Base-by-base conservation (phyloP, 1,140 invertebrate genomes). In the Hyles vespertilio region DNA sequence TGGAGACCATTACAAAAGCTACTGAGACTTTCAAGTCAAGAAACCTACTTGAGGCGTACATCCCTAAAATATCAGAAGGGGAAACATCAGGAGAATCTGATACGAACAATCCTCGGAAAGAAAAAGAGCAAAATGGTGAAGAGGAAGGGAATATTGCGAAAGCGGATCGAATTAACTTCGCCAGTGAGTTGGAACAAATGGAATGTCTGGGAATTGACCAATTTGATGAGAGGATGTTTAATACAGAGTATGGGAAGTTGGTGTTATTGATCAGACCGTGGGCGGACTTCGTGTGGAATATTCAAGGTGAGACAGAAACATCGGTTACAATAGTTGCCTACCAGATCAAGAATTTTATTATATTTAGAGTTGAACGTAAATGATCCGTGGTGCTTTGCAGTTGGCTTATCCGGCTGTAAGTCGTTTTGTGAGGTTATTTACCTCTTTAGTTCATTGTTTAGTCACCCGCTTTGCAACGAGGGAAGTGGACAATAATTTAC, bases 201-300 rank as follows among this genome's bases (percentile, higher is more conserved):
- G 67, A 78, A 47, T 83, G 80, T 65, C 58, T 87, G 22, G 65
- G 81, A 55, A 43, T 80, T 2, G 66, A 63, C 49, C 9, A 32
- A 0, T 88, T 88, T 56, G 69, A 65, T n/a, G 74, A 85, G 3
- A 57, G 54, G 3, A 86, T 88, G 85, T 88, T 86, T 63, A 22
- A 75, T 10, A 83, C 71, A n/a, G 8, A 46, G 3, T 85, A 72
- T 64, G 85, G 85, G 4, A 71, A 59, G 57, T 59, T 88, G 64
- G 81, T 84, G 3, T 54, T 88, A 6, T 45, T 88, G 22, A 70
- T 88, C 33, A 55, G 83, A 44, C 77, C 82, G 0, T 87, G 85
- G 84, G 67, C 74, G 3, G 56, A 54, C 5, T 81, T 78, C 56
- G 56, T 81, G 5, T 63, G 63, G 58, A 87, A 85, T 65, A 79